Evolutionary conservation across 2,888 invertebrate species (phyloP).

Genomic region (Odontothrips loti): DNA sequence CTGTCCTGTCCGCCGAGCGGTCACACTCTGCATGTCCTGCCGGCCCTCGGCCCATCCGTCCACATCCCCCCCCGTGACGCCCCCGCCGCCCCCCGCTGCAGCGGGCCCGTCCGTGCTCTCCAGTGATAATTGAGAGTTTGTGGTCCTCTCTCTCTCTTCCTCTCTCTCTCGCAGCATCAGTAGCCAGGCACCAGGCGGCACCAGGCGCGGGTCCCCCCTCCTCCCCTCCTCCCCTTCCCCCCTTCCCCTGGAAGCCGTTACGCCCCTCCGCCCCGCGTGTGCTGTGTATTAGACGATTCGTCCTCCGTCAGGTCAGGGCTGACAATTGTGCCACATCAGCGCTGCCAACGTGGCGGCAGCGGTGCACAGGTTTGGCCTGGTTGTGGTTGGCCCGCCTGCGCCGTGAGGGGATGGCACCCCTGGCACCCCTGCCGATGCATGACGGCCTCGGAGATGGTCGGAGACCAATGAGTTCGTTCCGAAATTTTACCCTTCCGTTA

Average conservation of each 20-base stretch:
- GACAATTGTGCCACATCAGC: neutral
- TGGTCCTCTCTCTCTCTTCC: neutral
- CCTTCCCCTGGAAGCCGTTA: neutral
- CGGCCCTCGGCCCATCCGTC: neutral
- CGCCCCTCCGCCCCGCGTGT: neutral
- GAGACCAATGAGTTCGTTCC: too few species aligned
- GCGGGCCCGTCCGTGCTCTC: neutral
- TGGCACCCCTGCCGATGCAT: too few species aligned
- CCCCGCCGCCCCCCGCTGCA: neutral
- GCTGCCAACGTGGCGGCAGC: too few species aligned
- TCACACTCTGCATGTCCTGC: too few species aligned
- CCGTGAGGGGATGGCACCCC: too few species aligned
- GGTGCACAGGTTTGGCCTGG: too few species aligned
- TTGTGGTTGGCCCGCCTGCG: too few species aligned
- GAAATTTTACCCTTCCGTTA: too few species aligned
- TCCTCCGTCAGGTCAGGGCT: constrained; percentile 1
- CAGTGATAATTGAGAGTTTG: too few species aligned
- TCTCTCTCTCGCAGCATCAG: neutral
- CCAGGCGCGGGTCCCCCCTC: neutral
- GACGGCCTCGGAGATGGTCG: too few species aligned
- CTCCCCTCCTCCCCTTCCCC: neutral
- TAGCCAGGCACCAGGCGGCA: neutral
- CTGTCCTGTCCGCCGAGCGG: neutral
- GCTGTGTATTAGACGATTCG: too few species aligned
- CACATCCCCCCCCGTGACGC: too few species aligned